Evolutionary conservation across 2,797 vertebrate species (phyloP), one percentile per base, ranked within the genome.

Genomic region (Margarornis squamiger): DNA sequence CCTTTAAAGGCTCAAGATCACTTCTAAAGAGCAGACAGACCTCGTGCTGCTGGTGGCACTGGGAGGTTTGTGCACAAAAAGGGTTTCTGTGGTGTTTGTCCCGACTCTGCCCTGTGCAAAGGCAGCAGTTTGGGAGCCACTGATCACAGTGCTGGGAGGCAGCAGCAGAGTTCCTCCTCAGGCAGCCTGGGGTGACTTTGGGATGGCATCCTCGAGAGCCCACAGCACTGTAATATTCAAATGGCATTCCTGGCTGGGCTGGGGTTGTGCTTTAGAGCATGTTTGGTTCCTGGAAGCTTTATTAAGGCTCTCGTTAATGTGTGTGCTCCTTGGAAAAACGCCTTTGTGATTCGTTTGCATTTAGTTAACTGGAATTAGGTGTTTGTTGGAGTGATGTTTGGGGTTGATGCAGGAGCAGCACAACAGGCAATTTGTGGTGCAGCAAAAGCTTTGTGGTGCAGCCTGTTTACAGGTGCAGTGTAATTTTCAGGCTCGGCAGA

Each of bases 61-160:
- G 0, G 0, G 2, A 3, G 2, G 52, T 29, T 38, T 52, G 58
- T 12, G 13, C 81, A 9, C 0, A 0, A 14, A 2, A 3, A 2
- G 6, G 43, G 0, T 9, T 38, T 34, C 2, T 1, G 2, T 12
- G 48, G 52, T 1, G 0, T 3, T 45, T 62, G 66, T 80, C 30
- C 2, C 0, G 1, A 1, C 54, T 55, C 17, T 66, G 85, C 46
- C 46, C 76, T 12, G 27, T n/a, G 81, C 86, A 41, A 9, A 29
- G 78, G 7, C 45, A 3, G 0, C 45, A 9, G 14, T 20, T n/a
- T 43, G 65, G 24, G 57, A 58, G 67, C 16, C 26, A 1, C 67
- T 23, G 36, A 2, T 70, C 51, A 5, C 66, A 8, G 5, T 5
- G 74, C 70, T 58, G 1, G 61, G 71, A n/a, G 6, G 70, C 9